These are phyloP conservation scores for Mechanitis mazaeus DNA, from an alignment of 2,888 invertebrate species.

Conservation along the genomic window DNA sequence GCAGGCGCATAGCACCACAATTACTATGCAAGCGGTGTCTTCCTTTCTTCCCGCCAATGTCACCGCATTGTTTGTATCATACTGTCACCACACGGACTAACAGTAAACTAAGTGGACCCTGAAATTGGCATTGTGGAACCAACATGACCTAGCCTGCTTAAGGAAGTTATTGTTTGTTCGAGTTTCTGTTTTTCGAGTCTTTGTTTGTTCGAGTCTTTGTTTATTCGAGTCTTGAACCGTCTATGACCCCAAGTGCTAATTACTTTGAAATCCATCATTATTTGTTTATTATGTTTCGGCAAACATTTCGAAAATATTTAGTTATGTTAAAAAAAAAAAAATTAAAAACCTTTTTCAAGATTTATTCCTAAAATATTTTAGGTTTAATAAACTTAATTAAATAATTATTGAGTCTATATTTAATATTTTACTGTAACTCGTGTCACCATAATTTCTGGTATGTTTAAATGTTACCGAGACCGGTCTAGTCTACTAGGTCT, in stretches of 20 bases:
- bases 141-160: conserved; percentile 50
- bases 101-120: conserved; percentile 71
- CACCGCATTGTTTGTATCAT: conserved; percentile 64
- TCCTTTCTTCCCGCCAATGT: conserved; percentile 74
- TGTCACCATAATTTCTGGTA: conserved; percentile 44
- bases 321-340: not conserved
- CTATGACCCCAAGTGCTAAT: conserved; percentile 16
- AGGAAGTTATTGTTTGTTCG: conserved; percentile 31
- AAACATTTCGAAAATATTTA: conserved; percentile 6
- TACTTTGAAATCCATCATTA: conserved; percentile 12
- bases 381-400: no score
- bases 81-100: conserved; percentile 50
- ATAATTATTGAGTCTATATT: no score
- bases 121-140: conserved; percentile 68
- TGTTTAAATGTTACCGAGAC: conserved; percentile 53
- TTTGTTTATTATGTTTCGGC: conserved; percentile 12
- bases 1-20: conserved; percentile 43
- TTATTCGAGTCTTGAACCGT: conserved; percentile 2
- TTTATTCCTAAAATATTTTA: not conserved
- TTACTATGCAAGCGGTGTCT: conserved; percentile 67
- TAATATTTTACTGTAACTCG: conserved; percentile 13
- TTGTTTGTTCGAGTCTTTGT: conserved; percentile 17
- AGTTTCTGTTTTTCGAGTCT: not conserved
- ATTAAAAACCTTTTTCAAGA: not conserved
- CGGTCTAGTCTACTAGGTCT: conserved; percentile 47